These are phyloP conservation scores for Colossoma macropomum DNA, from an alignment of 2,113 vertebrate genomes.

Conservation along the genomic window DNA sequence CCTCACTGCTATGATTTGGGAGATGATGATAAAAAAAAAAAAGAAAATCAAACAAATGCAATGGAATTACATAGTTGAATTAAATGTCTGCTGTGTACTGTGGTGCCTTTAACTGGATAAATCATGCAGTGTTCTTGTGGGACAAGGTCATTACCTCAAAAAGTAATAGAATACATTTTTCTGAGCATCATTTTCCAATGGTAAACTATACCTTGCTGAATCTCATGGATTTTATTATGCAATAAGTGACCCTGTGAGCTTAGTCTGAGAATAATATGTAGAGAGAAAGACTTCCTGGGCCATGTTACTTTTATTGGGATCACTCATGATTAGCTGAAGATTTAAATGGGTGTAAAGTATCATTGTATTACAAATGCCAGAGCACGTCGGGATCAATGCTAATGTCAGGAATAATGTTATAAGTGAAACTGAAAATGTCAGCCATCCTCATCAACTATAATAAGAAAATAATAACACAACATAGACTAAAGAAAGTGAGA, in stretches of 20 bases:
- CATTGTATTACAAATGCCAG: slow-evolving; percentile 56
- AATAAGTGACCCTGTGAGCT: not conserved
- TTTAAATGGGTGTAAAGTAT: slow-evolving; percentile 50
- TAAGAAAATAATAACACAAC: not conserved
- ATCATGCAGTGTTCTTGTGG: not conserved
- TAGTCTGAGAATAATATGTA: not conserved
- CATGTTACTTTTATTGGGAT: slow-evolving; percentile 42
- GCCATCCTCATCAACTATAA: not conserved
- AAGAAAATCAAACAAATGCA: slow-evolving; percentile 20
- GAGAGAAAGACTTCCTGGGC: not conserved
- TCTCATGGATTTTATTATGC: not conserved
- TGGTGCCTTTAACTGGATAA: not conserved
- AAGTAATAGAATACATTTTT: not conserved
- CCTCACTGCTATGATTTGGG: slow-evolving; percentile 26
- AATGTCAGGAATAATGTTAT: slow-evolving; percentile 31
- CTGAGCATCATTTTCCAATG: not conserved
- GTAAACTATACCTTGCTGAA: not conserved
- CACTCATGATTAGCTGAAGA: slow-evolving; percentile 34
- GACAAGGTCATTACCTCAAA: not conserved
- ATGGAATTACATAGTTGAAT: slow-evolving; percentile 9
- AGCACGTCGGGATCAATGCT: slow-evolving; percentile 39
- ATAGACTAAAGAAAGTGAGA: not conserved
- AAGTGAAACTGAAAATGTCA: slow-evolving; percentile 25
- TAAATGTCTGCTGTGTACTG: not conserved
- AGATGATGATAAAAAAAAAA: not conserved